Evolutionary conservation across 2,888 invertebrate genomes (phyloP).

Genomic region (Tachina lurida): DNA sequence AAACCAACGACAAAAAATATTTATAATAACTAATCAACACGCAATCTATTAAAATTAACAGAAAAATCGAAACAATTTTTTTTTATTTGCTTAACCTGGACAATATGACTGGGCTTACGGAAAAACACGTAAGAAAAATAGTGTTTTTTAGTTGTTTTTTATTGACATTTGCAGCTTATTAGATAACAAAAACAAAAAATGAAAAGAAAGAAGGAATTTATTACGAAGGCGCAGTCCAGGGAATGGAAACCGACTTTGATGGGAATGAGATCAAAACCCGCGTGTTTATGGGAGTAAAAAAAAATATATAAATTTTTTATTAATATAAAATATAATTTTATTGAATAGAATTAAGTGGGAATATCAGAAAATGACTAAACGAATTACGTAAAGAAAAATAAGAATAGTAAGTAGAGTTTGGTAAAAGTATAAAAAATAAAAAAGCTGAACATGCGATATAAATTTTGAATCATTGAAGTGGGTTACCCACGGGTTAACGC

Average conservation of each 20-base stretch:
- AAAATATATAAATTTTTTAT: slow-evolving; percentile 46
- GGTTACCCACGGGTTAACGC: no score
- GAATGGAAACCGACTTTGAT: background rate
- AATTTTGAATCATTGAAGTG: background rate
- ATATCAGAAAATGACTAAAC: background rate
- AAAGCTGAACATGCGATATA: background rate
- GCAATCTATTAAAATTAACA: slow-evolving; percentile 51
- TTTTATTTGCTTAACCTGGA: slow-evolving; percentile 7
- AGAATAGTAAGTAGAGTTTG: background rate
- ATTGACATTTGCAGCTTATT: background rate
- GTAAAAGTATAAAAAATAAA: background rate
- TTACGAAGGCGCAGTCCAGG: background rate
- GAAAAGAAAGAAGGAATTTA: background rate
- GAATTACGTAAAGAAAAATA: slow-evolving; percentile 11
- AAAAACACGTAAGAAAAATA: slow-evolving; percentile 4
- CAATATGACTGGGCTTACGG: background rate
- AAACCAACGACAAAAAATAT: slow-evolving; percentile 24
- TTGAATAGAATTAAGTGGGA: slow-evolving; percentile 47
- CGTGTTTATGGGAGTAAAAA: slow-evolving; percentile 43
- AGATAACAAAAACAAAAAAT: slow-evolving; percentile 9
- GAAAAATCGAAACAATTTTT: slow-evolving; percentile 28
- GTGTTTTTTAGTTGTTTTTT: background rate
- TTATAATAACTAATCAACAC: slow-evolving; percentile 63
- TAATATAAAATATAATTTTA: slow-evolving; percentile 28
- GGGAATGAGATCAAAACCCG: slow-evolving; percentile 38